phyloP scores from a whole-genome alignment of 2,797 vertebrate genomes.

The Corythornis leucogaster region DNA sequence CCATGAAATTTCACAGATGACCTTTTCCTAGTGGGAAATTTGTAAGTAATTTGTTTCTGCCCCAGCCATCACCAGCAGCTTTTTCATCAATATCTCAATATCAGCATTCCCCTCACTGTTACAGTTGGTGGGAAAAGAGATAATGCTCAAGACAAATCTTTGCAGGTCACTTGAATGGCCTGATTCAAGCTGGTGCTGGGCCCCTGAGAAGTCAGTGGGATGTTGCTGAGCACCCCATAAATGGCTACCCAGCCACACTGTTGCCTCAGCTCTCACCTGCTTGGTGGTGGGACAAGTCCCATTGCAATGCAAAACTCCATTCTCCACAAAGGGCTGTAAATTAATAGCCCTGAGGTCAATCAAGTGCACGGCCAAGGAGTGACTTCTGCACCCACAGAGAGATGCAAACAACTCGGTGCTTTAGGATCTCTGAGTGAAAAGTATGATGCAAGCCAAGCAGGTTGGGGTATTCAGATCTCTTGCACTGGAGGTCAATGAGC shows the following conservation, averaged over 20 bases:
- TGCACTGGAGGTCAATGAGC: background rate
- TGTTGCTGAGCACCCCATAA: background rate
- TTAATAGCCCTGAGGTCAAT: background rate
- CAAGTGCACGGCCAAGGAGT: background rate
- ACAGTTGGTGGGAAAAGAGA: background rate
- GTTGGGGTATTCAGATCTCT: fast-evolving
- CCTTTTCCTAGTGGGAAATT: slow-evolving; percentile 39
- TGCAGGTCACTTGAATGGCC: background rate
- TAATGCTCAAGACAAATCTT: background rate
- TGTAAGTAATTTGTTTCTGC: background rate
- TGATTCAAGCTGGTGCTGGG: background rate
- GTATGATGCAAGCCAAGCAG: fast-evolving
- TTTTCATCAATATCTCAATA: background rate
- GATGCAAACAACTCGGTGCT: fast-evolving
- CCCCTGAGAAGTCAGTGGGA: fast-evolving
- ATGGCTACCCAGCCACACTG: fast-evolving
- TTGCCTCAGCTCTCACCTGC: background rate
- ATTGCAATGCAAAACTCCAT: background rate
- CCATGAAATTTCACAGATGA: slow-evolving; percentile 51
- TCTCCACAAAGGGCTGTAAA: background rate
- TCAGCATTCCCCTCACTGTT: background rate
- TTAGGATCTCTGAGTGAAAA: background rate
- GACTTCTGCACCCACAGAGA: fast-evolving
- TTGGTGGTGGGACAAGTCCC: background rate
- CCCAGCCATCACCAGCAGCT: background rate